Evolutionary conservation across 2,797 vertebrate species (phyloP).

Genomic region (Melanotaenia boesemani): DNA sequence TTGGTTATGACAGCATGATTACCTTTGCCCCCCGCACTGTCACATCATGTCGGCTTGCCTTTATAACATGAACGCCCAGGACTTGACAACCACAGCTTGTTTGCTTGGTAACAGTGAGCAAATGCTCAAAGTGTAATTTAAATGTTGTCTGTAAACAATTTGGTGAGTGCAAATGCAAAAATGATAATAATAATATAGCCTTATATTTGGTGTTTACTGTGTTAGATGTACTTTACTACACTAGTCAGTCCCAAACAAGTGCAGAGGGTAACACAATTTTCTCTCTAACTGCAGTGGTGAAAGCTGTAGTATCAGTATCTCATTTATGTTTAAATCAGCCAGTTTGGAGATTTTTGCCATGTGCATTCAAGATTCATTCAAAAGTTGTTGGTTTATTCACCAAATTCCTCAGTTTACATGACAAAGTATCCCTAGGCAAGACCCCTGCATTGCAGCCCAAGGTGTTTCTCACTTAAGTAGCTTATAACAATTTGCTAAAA

Average conservation of each 20-base stretch:
- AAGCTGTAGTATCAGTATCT: not conserved
- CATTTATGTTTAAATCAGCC: not conserved
- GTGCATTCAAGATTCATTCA: not conserved
- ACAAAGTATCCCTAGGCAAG: not conserved
- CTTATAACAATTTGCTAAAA: not conserved
- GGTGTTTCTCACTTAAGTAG: not conserved
- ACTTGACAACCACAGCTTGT: slow-evolving; percentile 72
- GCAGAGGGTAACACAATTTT: slow-evolving; percentile 41
- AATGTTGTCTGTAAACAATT: not conserved
- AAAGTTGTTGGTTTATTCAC: not conserved
- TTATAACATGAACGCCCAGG: slow-evolving; percentile 46
- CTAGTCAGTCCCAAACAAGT: not conserved
- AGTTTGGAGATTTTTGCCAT: not conserved
- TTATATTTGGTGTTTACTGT: not conserved
- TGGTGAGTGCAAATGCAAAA: not conserved
- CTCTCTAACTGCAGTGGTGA: not conserved
- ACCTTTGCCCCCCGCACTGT: slow-evolving; percentile 80
- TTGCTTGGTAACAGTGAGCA: slow-evolving; percentile 66
- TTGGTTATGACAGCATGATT: slow-evolving; percentile 76
- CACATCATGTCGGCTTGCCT: slow-evolving; percentile 70
- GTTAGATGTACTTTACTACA: not conserved
- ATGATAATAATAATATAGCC: not conserved
- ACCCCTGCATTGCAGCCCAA: not conserved
- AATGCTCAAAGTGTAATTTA: not conserved
- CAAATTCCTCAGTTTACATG: not conserved